Evolutionary conservation across 35 echinoderm and acorn worm genomes (phyloP), one percentile per base, ranked within the genome.

Genomic region (Apostichopus japonicus): DNA sequence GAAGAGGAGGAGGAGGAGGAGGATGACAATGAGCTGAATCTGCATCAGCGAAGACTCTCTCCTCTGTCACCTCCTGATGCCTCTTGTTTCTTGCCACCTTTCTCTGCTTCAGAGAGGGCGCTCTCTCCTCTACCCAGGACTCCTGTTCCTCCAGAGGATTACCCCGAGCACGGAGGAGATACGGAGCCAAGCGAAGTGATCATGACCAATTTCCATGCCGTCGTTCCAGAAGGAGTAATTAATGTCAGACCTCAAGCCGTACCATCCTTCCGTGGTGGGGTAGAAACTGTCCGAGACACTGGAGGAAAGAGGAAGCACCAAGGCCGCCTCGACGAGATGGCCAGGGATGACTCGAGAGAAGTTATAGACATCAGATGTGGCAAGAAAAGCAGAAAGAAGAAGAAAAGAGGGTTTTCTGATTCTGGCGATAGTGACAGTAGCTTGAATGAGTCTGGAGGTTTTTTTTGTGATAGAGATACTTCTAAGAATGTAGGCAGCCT

Each of bases 51-150:
- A 84, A 84, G 21, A 23, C 81, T 84, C 53, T 84, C 81, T 58
- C 81, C 81, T 24, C 81, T 84, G 56, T 84, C 81, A 23, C 81
- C 81, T 8, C 22, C 81, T 10, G 81, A 84, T 56, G 19, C 81
- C 8, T 55, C 56, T 58, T 57, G 81, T 84, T 84, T 84, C 81
- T 84, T 84, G 81, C 81, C 81, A 6, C 53, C 81, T 57, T 84
- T 84, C 56, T 4, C 81, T 19, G n/a, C 81, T 16, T 53, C 81
- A 21, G 81, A 57, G 24, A 84, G 81, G 23, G 17, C 81, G 0
- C 81, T 84, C 17, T 84, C 81, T 15, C 81, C 81, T 23, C 81
- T 84, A n/a, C 81, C 81, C 8, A 6, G 21, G 53, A 84, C 81
- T 23, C 81, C 81, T 61, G 81, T 84, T 10, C 81, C 81, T 10